phyloP scores from a whole-genome alignment of 1,140 invertebrate genomes.

The Coptotermes formosanus region DNA sequence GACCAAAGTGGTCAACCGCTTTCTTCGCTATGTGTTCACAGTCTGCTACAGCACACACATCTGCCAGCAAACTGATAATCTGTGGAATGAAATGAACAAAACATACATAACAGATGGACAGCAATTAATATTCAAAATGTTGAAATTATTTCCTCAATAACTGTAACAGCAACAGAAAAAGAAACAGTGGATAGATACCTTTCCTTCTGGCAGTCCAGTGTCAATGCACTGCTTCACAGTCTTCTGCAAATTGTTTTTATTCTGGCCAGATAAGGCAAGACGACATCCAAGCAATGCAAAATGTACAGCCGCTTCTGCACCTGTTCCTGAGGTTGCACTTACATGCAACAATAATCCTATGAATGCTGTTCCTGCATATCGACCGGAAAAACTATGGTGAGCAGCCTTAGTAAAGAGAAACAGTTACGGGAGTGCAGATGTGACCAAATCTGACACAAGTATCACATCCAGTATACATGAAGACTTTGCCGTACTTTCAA shows the following conservation, averaged over 20 bases:
- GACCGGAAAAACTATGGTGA: too few species aligned
- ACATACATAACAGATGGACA: background rate
- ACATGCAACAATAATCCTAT: background rate
- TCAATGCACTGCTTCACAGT: constrained; percentile 62
- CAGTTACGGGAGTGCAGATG: background rate
- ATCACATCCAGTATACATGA: too few species aligned
- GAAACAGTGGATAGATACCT: background rate
- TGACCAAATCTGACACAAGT: background rate
- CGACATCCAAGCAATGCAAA: constrained; percentile 70
- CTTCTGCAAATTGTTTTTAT: constrained; percentile 63
- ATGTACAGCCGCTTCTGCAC: constrained; percentile 73
- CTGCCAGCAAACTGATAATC: constrained; percentile 9
- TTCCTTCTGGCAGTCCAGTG: constrained; percentile 5
- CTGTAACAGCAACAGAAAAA: background rate
- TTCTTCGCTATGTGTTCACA: constrained; percentile 21
- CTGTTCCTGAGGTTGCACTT: constrained; percentile 85
- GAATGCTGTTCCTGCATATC: too few species aligned
- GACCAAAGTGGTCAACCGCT: constrained; percentile 63
- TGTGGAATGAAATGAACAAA: background rate
- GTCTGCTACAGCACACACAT: constrained; percentile 4
- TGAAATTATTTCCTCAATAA: background rate
- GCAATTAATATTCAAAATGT: background rate
- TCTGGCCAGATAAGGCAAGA: constrained; percentile 72
- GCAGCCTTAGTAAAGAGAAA: background rate
- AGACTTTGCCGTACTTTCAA: too few species aligned